Base-by-base conservation (phyloP, 1,140 invertebrate genomes). In the Pissodes strobi region DNA sequence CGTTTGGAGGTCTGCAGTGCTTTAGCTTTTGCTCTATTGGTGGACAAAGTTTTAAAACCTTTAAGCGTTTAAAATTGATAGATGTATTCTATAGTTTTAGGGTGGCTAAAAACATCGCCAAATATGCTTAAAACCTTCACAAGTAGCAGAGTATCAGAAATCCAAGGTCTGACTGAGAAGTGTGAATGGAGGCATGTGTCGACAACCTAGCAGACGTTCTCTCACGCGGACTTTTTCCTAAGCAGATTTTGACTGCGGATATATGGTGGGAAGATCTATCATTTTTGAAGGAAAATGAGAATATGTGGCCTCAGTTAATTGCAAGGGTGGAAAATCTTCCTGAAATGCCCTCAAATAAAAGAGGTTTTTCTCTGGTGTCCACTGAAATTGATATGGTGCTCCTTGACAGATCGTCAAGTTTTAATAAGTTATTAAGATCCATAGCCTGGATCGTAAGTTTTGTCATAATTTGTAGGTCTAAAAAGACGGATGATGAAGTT, bases 1-100 rank as follows among this genome's bases (percentile, higher is more conserved):
- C 3, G 56, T n/a, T 46, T 59, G 17, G 56, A 59, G 22, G 8
- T 59, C 1, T 38, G 15, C n/a, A 46, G 27, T 13, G 58, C 58
- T 8, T 12, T 61, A 22, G 13, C 51, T 17, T 41, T 57, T 8
- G 25, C 30, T n/a, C n/a, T n/a, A n/a, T 30, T 59, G 22, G n/a
- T 6, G n/a, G 2, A 3, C 17, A 25, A 21, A 18, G 43, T 43
- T n/a, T n/a, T n/a, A n/a, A n/a, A n/a, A n/a, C n/a, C n/a, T n/a
- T n/a, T n/a, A n/a, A n/a, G n/a, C n/a, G n/a, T n/a, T n/a, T n/a
- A n/a, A n/a, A n/a, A n/a, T n/a, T n/a, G n/a, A n/a, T n/a, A n/a
- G n/a, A n/a, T n/a, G n/a, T n/a, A n/a, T n/a, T n/a, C n/a, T n/a
- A 34, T 34, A 6, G 30, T 34, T 34, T 34, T 34, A 34, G 30